These are phyloP conservation scores for Lytechinus pictus DNA, from an alignment of 35 echinoderm and acorn worm genomes.

Conservation along the genomic window DNA sequence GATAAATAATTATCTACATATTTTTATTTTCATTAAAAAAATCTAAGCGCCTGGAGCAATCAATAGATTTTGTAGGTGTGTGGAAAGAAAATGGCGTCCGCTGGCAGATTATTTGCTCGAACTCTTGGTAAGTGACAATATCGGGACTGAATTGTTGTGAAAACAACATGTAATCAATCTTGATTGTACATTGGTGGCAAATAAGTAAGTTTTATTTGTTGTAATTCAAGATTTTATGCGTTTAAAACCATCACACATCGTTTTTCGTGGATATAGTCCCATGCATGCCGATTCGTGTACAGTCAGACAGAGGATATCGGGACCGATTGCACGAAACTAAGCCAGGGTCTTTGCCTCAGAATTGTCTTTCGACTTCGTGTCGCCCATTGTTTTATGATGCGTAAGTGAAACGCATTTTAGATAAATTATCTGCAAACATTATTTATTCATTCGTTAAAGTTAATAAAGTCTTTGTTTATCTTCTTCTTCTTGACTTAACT, in stretches of 20 bases:
- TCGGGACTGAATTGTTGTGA: neutral
- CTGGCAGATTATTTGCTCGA: conserved; percentile 55
- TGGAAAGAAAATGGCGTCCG: conserved; percentile 46
- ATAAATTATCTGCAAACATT: no score
- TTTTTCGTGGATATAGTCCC: neutral
- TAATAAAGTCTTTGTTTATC: no score
- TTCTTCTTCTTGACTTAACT: no score
- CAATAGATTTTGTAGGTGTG: neutral
- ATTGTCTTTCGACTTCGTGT: no score
- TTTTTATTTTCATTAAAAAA: neutral
- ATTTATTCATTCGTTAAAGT: no score
- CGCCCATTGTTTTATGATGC: no score
- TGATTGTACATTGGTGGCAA: neutral
- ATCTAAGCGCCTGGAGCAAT: neutral
- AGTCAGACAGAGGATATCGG: neutral
- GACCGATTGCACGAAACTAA: no score
- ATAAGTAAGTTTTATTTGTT: neutral
- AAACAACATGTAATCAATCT: neutral
- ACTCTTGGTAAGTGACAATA: conserved; percentile 48
- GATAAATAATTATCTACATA: neutral
- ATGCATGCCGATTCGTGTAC: neutral
- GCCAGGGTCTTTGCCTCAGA: no score
- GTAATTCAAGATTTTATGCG: neutral
- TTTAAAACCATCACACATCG: neutral
- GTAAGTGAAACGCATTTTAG: no score